Base-by-base conservation (phyloP, 1,140 invertebrate genomes). In the Drosophila pandora region DNA sequence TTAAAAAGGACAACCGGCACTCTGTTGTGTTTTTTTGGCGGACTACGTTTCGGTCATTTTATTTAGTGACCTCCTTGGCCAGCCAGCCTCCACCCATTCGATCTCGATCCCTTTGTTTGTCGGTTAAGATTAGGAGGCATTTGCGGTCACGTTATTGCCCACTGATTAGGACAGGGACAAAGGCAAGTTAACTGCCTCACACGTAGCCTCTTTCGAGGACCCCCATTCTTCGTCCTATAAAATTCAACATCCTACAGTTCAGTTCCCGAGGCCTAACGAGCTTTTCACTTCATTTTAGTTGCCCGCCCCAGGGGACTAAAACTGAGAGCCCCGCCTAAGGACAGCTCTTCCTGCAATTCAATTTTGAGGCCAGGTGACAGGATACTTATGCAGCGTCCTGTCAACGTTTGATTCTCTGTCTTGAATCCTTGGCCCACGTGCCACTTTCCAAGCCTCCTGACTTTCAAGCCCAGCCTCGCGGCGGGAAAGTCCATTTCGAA, bases 141-240 rank as follows among this genome's bases (percentile, higher is more conserved):
- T 88, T 88, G 83, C 76, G 83, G 83, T 88, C 83, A 88, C 84
- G 84, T 88, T 88, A 88, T 89, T 88, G 79, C 84, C 84, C 84
- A 88, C 83, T 88, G 83, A 88, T 88, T 88, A 88, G 83, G 79
- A 69, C 79, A 65, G 55, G 62, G 45, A 68, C 49, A 63, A 68
- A 68, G 68, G 64, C 61, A 79, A 81, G 63, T 81, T 81, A 81
- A 85, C 81, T 81, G 81, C 62, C 76, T 82, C 74, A 77, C 79
- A 82, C 79, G 74, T 82, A 82, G 76, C 79, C 78, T 58, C 10
- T 12, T 10, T 37, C 30, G 9, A 1, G 9, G 1, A 3, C 34
- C 12, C 10, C 41, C 17, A 12, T 10, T 12, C 21, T 39, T 62
- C 9, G 43, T 9, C 30, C 13, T 45, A 41, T 17, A 30, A 32